Evolutionary conservation across 2,888 invertebrate species (phyloP), one percentile per base, ranked within the genome.

Genomic region (Drosophila buzzatii): DNA sequence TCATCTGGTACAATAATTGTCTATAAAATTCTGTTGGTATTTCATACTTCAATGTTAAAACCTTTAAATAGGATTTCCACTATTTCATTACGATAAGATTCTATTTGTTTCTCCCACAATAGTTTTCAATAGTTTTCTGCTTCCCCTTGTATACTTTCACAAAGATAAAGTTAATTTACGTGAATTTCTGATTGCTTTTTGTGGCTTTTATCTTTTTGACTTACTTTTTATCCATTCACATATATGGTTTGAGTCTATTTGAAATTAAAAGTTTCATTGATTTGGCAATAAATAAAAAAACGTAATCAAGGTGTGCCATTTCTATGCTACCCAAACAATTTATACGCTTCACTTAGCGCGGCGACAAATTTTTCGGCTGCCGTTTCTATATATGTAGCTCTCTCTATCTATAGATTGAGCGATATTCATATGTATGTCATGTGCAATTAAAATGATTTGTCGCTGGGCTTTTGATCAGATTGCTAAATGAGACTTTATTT

Each of bases 261-360:
- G 6, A 14, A 27, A 23, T 51, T 14, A 51, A 51, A 51, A 33
- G 51, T 51, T 51, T 51, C 51, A 51, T 61, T 81, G 44, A 47
- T 59, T 62, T 60, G 37, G 41, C 51, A 52, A 39, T 37, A 37
- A 31, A 23, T 6, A 49, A 55, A 33, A 39, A 20, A 51, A 52
- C 51, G 39, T 41, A 37, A 52, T 18, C 49, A 42, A 63, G 79
- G 79, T 68, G 79, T 59, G 82, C 18, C 51, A 35, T 42, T 31
- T 62, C 45, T 62, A 31, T 61, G 55, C 55, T 35, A 59, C 27
- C 14, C 33, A 42, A 61, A 51, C 45, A 68, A 73, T 78, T 78
- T 81, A n/a, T 42, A 78, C 73, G 78, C 82, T 81, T 78, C 66
- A 73, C 33, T 81, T 33, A 53, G 47, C 42, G 52, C 47, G 57